Evolutionary conservation across 2,797 vertebrate genomes (phyloP).

Genomic region (Pseudochaenichthys georgianus): DNA sequence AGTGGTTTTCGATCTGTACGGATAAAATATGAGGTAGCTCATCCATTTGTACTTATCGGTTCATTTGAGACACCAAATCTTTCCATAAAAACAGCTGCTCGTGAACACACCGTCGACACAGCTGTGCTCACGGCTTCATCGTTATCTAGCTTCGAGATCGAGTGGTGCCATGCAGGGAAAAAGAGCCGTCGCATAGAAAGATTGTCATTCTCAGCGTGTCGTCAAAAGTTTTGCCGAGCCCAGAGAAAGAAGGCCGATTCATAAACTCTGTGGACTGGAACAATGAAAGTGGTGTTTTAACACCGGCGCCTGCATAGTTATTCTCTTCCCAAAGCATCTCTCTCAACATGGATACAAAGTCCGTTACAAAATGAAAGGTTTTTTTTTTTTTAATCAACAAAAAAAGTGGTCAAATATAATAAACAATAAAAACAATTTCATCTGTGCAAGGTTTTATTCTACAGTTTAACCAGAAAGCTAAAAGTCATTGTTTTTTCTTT

Average conservation of each 20-base stretch:
- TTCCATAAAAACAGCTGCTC: constrained; percentile 42
- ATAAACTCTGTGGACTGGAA: constrained; percentile 35
- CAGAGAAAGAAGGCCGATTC: constrained; percentile 35
- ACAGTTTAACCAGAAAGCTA: constrained; percentile 75
- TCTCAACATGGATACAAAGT: constrained; percentile 70
- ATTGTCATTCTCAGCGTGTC: constrained; percentile 63
- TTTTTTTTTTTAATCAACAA: constrained; percentile 66
- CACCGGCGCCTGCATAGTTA: constrained; percentile 81
- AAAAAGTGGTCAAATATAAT: constrained; percentile 73
- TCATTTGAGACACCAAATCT: constrained; percentile 34
- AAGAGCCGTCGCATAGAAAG: constrained; percentile 41
- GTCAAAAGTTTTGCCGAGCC: constrained; percentile 27
- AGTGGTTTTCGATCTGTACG: constrained; percentile 59
- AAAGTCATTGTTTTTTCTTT: constrained; percentile 60
- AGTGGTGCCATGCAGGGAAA: constrained; percentile 39
- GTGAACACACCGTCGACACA: constrained; percentile 15
- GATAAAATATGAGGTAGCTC: constrained; percentile 80
- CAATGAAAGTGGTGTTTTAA: constrained; percentile 50
- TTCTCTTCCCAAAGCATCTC: constrained; percentile 73
- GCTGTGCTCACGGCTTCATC: constrained; percentile 13
- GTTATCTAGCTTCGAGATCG: constrained; percentile 22
- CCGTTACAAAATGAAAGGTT: constrained; percentile 69
- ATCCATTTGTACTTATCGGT: constrained; percentile 61
- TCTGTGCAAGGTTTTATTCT: constrained; percentile 82
- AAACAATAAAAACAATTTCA: constrained; percentile 75